Evolutionary conservation across 2,888 invertebrate species (phyloP).

Genomic region (Dioctria rufipes): DNA sequence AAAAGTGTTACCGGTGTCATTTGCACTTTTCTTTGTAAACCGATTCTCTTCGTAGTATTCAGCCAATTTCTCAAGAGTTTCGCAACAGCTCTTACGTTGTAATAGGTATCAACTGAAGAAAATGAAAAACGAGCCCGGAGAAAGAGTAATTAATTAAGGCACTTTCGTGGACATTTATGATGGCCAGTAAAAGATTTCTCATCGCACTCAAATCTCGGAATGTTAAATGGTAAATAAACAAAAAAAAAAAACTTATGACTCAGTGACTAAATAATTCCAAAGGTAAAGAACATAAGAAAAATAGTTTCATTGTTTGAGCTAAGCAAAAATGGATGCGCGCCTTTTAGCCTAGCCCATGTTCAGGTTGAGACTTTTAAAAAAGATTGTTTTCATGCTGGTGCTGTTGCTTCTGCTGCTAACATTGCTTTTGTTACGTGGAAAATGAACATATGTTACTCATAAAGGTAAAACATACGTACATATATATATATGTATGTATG

Average conservation of each 20-base stretch:
- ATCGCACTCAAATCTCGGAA: constrained; percentile 14
- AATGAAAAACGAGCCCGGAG: background rate
- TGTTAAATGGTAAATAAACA: constrained; percentile 27
- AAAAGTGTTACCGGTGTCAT: background rate
- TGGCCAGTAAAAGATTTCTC: constrained; percentile 22
- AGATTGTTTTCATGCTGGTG: no score
- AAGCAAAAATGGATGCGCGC: background rate
- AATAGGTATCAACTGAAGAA: background rate
- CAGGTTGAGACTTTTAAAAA: background rate
- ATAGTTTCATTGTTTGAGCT: constrained; percentile 18
- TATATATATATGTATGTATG: background rate
- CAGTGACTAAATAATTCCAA: constrained; percentile 24
- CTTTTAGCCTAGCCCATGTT: background rate
- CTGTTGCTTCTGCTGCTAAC: background rate
- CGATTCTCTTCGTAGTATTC: background rate
- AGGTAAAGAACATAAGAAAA: constrained; percentile 13
- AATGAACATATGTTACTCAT: background rate
- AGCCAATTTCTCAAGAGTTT: background rate
- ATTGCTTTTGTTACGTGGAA: constrained; percentile 17
- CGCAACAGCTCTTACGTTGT: background rate
- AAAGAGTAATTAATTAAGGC: constrained; percentile 39
- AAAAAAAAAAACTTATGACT: constrained; percentile 7
- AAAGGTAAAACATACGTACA: no score
- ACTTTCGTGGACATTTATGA: constrained; percentile 7
- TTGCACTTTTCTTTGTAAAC: constrained; percentile 7